A percentile compares a stretch with the other conserved stretches of the same genome.
These are phyloP conservation scores for Pandion haliaetus DNA, from an alignment of 2,113 vertebrate genomes.

Conservation along the genomic window DNA sequence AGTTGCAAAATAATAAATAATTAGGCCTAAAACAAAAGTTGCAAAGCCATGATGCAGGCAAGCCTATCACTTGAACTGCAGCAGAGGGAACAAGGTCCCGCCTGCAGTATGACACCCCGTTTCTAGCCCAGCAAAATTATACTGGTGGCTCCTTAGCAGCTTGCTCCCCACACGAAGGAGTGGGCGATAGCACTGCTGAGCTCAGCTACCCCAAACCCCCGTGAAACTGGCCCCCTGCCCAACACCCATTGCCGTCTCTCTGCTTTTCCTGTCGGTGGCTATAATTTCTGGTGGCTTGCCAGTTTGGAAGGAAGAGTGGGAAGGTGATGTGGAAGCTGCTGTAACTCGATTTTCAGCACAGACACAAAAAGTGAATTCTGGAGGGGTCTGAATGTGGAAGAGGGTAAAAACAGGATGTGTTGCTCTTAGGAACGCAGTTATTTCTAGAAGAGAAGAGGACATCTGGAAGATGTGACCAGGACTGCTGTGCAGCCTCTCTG, in stretches of 20 bases:
- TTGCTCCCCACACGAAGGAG: not conserved
- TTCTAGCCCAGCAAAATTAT: not conserved
- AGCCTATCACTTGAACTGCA: not conserved
- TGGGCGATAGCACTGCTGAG: not conserved
- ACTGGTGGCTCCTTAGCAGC: not conserved
- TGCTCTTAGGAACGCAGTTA: not conserved
- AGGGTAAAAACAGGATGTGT: not conserved
- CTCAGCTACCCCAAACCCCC: not conserved
- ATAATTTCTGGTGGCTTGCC: not conserved
- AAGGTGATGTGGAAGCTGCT: slow-evolving; percentile 28
- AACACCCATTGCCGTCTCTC: not conserved
- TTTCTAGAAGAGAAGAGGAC: not conserved
- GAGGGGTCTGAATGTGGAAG: not conserved
- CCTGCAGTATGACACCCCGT: rapidly evolving
- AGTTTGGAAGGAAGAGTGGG: not conserved
- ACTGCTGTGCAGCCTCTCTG: not conserved
- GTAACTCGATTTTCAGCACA: not conserved
- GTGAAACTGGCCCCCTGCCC: not conserved
- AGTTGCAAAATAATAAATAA: not conserved
- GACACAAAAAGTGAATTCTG: not conserved
- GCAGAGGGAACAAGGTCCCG: not conserved
- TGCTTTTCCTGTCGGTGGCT: not conserved
- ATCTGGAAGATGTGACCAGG: not conserved
- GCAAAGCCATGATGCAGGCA: not conserved
- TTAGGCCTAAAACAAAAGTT: not conserved